A percentile compares a stretch with the other conserved stretches of the same genome.
phyloP scores from a whole-genome alignment of 2,888 invertebrate genomes.

The Chydorus sphaericus region DNA sequence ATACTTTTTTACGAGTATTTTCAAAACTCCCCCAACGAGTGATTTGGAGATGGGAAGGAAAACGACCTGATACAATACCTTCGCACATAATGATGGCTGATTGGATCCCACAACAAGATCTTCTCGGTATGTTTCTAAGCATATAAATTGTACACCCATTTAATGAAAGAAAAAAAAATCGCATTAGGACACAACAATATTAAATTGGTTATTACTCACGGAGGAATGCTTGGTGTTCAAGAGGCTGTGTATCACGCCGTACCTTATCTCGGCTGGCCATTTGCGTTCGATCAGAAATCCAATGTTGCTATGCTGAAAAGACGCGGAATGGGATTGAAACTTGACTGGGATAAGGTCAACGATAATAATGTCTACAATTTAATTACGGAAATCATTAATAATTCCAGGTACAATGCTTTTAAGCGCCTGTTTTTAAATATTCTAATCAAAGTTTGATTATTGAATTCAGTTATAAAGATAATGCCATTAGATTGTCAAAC shows the following conservation, averaged over 20 bases:
- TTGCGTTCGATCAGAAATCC: background rate
- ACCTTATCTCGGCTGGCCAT: background rate
- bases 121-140: background rate
- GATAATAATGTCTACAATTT: background rate
- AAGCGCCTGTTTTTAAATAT: background rate
- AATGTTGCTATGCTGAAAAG: background rate
- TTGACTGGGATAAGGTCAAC: background rate
- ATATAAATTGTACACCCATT: background rate
- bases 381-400: background rate
- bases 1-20: background rate
- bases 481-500: background rate
- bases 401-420: background rate
- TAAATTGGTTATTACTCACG: background rate
- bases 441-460: background rate
- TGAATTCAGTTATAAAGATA: background rate
- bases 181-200: background rate
- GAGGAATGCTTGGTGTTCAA: background rate
- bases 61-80: constrained; percentile 19
- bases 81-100: background rate
- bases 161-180: too few relatives aligned
- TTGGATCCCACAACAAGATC: background rate
- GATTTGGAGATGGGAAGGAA: constrained; percentile 22
- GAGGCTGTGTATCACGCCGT: background rate
- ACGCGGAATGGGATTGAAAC: background rate
- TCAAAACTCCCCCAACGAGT: background rate